Base-by-base conservation (phyloP, 2,113 vertebrate species). In the Zosterops borbonicus region DNA sequence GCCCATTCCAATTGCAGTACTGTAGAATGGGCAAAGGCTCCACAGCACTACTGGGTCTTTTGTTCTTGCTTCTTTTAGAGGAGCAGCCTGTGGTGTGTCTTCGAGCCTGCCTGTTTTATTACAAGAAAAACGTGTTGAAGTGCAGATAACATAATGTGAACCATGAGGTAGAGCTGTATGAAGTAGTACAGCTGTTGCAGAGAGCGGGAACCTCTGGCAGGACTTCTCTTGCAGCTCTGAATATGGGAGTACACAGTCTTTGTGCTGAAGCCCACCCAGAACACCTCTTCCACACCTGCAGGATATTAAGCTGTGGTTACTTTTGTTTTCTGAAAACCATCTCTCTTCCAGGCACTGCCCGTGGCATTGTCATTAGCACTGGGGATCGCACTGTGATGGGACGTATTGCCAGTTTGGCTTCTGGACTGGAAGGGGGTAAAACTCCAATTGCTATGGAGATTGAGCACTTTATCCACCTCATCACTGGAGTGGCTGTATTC, bases 321-420 rank as follows among this genome's bases (percentile, higher is more conserved):
- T 52, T 62, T 65, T 65, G 25, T 83, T 63, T 62, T 70, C 68
- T 87, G 24, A 83, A 88, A 29, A 35, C 39, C 22, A 0, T 37
- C 11, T 65, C 3, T 80, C 31, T 53, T 91, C 4, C 63, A 98
- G 98, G 98, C 41, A 98, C 98, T 28, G 98, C 98, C 4, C 98
- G 98, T 21, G 98, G 98, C 46, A 95, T 98, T 39, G 98, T 98
- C 14, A 96, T 98, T 37, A 98, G 98, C 90, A 98, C 98, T 8
- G 98, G 98, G 27, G 98, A 98, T 47, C 98, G 98, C 62, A 98
- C 98, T 9, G 98, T 98, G 47, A 98, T 98, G 98, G 98, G 98
- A 14, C 97, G 98, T 8, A 98, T 98, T 39, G 98, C 98, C 33
- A 98, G 98, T 1, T 95, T 98, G 56, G 98, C 98, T 35, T 98